Evolutionary conservation across 2,113 vertebrate genomes (phyloP).

Genomic region (Rhinoptilus africanus): DNA sequence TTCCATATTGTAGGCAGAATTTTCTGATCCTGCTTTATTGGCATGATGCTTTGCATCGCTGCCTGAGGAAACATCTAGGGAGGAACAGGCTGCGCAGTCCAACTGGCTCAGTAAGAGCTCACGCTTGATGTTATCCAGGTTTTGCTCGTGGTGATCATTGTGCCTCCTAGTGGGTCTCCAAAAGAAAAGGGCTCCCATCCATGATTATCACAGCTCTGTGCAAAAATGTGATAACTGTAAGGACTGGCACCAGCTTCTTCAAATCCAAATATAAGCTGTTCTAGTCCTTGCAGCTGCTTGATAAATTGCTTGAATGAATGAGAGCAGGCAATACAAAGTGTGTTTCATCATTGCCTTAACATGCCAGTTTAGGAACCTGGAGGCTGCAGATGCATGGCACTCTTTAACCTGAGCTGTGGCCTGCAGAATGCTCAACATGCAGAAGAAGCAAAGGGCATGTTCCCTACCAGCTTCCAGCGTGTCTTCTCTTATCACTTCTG

Average conservation of each 20-base stretch:
- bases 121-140: neutral
- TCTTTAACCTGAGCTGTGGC: neutral
- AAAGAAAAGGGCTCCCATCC: neutral
- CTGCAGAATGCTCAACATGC: neutral
- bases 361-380: neutral
- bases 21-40: neutral
- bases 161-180: neutral
- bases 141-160: neutral
- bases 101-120: neutral
- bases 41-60: neutral
- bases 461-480: neutral
- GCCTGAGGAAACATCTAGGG: neutral
- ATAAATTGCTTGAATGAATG: neutral
- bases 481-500: neutral
- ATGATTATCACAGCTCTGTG: neutral
- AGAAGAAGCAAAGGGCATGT: neutral
- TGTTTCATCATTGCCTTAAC: neutral
- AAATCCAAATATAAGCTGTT: neutral
- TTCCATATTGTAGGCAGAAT: neutral
- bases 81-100: neutral
- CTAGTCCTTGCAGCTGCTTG: neutral
- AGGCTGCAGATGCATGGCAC: neutral
- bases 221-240: neutral
- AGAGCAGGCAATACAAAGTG: neutral
- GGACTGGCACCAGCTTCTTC: neutral